A percentile compares a stretch with the other conserved stretches of the same genome.
These are phyloP conservation scores for Sebastes schlegelii DNA, from an alignment of 2,113 vertebrate species.

Conservation along the genomic window DNA sequence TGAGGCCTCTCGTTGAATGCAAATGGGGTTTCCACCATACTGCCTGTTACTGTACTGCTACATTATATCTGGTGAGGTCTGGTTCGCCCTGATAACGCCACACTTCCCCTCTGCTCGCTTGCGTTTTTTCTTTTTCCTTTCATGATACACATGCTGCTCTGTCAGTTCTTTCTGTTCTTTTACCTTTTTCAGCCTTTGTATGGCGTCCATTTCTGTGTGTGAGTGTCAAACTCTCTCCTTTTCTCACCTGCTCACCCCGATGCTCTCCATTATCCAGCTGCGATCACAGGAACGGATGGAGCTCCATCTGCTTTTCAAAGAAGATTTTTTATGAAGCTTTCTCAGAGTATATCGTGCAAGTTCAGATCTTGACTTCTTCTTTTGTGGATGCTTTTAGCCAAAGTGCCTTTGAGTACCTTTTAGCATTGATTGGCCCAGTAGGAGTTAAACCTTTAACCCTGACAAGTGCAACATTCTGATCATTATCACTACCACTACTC, in stretches of 20 bases:
- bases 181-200: slow-evolving; percentile 32
- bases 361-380: not conserved
- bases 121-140: slow-evolving; percentile 14
- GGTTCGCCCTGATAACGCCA: slow-evolving; percentile 62
- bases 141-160: slow-evolving; percentile 19
- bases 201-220: not conserved
- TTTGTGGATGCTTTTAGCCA: not conserved
- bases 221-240: slow-evolving; percentile 22
- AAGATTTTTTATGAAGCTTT: slow-evolving; percentile 27
- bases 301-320: not conserved
- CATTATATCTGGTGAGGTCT: slow-evolving; percentile 52
- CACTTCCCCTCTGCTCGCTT: slow-evolving; percentile 6
- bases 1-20: slow-evolving; percentile 67
- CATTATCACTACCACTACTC: not conserved
- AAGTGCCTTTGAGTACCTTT: not conserved
- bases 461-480: not conserved
- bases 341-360: not conserved
- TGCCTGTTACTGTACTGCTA: slow-evolving; percentile 40
- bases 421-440: not conserved
- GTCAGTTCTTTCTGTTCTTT: slow-evolving; percentile 52
- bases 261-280: slow-evolving; percentile 30
- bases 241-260: slow-evolving; percentile 14
- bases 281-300: slow-evolving; percentile 12
- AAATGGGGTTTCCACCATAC: slow-evolving; percentile 57
- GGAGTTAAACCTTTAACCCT: not conserved